A percentile compares a stretch with the other conserved stretches of the same genome.
phyloP scores from a whole-genome alignment of 2,113 vertebrate species.

The Apus apus region DNA sequence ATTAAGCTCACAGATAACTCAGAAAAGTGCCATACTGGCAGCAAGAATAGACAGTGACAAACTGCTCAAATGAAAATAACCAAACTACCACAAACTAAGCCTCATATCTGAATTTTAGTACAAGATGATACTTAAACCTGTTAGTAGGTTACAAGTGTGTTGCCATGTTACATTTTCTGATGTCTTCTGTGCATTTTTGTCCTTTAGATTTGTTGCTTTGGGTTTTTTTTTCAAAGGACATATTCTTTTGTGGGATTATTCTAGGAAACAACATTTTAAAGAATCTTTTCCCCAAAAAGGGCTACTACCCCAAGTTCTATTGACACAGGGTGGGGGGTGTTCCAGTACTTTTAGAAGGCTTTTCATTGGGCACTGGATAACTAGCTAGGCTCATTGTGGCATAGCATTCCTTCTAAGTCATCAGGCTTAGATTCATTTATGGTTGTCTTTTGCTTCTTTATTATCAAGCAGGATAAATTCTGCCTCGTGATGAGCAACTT shows the following conservation, averaged over 20 bases:
- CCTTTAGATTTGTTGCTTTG: neutral
- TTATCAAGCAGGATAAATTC: neutral
- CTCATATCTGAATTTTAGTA: neutral
- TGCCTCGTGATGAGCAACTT: neutral
- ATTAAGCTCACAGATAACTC: neutral
- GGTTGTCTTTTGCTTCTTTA: neutral
- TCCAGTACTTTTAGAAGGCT: neutral
- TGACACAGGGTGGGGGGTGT: neutral
- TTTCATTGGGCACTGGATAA: neutral
- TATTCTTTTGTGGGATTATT: neutral
- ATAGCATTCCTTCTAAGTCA: conserved; percentile 33
- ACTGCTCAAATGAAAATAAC: neutral
- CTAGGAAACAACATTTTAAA: neutral
- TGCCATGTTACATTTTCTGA: neutral
- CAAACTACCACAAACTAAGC: neutral
- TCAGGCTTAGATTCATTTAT: neutral
- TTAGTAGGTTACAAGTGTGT: neutral
- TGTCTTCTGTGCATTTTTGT: neutral
- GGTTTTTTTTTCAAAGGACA: neutral
- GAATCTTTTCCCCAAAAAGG: neutral
- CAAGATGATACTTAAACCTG: neutral
- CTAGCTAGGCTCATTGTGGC: neutral
- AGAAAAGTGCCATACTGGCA: neutral
- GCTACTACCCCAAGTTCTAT: neutral
- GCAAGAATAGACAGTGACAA: neutral